Percentiles rank a stretch among this genome's conserved stretches.
These are phyloP conservation scores for Pterocles gutturalis DNA, from an alignment of 2,113 vertebrate species.

Conservation along the genomic window DNA sequence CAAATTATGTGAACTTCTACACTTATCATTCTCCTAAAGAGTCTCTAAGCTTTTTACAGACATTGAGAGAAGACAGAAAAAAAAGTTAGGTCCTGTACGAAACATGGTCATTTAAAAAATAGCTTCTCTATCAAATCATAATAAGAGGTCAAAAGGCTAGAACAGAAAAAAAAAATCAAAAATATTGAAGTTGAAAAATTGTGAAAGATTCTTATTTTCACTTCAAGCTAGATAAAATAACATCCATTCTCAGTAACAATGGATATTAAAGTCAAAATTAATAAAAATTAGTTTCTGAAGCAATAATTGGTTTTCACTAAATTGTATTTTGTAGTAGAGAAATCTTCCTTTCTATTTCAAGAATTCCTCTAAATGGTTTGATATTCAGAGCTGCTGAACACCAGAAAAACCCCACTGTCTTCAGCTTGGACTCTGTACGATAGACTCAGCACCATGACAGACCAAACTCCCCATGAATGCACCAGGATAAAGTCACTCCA, in stretches of 20 bases:
- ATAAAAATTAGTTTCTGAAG: neutral
- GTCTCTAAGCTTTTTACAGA: slow-evolving; percentile 2
- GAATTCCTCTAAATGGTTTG: neutral
- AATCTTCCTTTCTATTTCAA: neutral
- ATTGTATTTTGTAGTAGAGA: neutral
- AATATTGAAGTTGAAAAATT: slow-evolving; percentile 12
- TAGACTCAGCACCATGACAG: neutral
- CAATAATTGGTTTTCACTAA: neutral
- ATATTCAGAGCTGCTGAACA: neutral
- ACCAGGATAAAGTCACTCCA: neutral
- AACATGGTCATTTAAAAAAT: slow-evolving; percentile 3
- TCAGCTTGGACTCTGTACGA: neutral
- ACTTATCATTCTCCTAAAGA: neutral
- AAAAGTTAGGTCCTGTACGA: neutral
- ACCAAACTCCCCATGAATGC: neutral
- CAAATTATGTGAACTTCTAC: slow-evolving; percentile 2
- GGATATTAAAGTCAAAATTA: neutral
- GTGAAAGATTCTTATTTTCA: neutral
- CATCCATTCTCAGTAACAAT: neutral
- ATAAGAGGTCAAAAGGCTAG: slow-evolving; percentile 1
- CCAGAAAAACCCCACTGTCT: neutral
- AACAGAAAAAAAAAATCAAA: neutral
- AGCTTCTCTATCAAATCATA: slow-evolving; percentile 9
- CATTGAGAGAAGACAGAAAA: neutral
- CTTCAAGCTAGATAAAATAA: neutral